Percentiles rank a stretch among this genome's conserved stretches.
phyloP scores from a whole-genome alignment of 53 echinoderm and acorn worm species.

The Luidia sarsii region DNA sequence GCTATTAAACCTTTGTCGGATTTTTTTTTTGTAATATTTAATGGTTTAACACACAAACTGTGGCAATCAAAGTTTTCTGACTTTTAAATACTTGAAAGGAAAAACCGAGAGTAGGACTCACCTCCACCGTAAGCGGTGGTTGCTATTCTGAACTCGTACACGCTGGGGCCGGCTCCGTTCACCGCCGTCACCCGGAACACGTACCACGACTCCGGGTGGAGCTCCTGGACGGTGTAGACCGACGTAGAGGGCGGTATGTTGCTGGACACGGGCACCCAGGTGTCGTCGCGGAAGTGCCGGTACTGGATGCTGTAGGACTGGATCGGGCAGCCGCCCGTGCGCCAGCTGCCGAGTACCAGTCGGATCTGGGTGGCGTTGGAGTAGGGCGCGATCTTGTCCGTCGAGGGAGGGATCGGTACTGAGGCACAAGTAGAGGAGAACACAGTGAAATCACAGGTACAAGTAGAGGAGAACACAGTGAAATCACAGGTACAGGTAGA shows the following conservation, averaged over 20 bases:
- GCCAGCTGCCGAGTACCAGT: conserved; percentile 71
- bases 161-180: conserved; percentile 89
- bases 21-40: too few species aligned
- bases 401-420: conserved; percentile 92
- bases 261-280: conserved; percentile 66
- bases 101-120: too few species aligned
- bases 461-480: too few species aligned
- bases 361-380: conserved; percentile 81
- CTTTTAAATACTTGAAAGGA: not conserved
- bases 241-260: conserved; percentile 78
- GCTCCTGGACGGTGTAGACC: conserved; percentile 67
- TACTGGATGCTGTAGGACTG: conserved; percentile 87
- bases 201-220: conserved; percentile 88
- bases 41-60: too few species aligned
- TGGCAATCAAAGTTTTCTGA: not conserved
- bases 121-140: conserved; percentile 86
- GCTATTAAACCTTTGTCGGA: too few species aligned
- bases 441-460: too few species aligned
- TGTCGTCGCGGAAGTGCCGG: conserved; percentile 56
- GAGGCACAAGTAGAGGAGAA: not conserved
- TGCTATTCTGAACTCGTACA: conserved; percentile 71
- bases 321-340: conserved; percentile 86
- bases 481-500: too few species aligned
- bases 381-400: conserved; percentile 77
- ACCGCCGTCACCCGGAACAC: conserved; percentile 92